Evolutionary conservation across 2,888 invertebrate genomes (phyloP).

Genomic region (Agrotis clavis): DNA sequence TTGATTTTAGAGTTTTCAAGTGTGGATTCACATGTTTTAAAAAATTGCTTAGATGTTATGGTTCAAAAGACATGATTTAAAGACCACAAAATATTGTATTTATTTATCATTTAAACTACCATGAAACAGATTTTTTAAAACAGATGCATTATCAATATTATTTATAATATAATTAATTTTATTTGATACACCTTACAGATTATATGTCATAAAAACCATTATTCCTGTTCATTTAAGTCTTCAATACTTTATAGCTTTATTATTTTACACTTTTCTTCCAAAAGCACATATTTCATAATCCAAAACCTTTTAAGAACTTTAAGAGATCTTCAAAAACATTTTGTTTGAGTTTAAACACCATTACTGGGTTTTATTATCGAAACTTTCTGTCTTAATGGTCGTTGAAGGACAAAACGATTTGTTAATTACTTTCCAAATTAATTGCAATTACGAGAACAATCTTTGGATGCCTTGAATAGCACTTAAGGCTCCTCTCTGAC

Average conservation of each 20-base stretch:
- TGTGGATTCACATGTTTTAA: no score
- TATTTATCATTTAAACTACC: no score
- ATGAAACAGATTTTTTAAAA: no score
- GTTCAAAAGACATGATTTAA: no score
- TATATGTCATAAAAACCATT: not conserved
- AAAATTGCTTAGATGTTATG: no score
- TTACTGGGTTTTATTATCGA: slow-evolving; percentile 44
- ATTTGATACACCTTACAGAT: no score
- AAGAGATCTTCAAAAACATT: slow-evolving; percentile 32
- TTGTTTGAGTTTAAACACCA: slow-evolving; percentile 40
- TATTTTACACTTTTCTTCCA: not conserved
- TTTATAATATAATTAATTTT: no score
- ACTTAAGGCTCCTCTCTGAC: no score
- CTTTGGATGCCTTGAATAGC: slow-evolving; percentile 18
- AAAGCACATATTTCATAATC: slow-evolving; percentile 15
- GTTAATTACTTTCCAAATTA: slow-evolving; percentile 60
- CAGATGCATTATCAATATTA: not conserved
- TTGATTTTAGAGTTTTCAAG: no score
- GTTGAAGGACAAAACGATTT: slow-evolving; percentile 55
- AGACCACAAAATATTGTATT: no score
- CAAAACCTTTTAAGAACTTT: slow-evolving; percentile 30
- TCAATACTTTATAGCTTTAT: not conserved
- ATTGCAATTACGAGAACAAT: slow-evolving; percentile 46
- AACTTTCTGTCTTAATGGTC: slow-evolving; percentile 51
- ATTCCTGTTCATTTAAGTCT: not conserved